Base-by-base conservation (phyloP, 2,888 invertebrate genomes). In the Eueremaeus valkanovi region DNA sequence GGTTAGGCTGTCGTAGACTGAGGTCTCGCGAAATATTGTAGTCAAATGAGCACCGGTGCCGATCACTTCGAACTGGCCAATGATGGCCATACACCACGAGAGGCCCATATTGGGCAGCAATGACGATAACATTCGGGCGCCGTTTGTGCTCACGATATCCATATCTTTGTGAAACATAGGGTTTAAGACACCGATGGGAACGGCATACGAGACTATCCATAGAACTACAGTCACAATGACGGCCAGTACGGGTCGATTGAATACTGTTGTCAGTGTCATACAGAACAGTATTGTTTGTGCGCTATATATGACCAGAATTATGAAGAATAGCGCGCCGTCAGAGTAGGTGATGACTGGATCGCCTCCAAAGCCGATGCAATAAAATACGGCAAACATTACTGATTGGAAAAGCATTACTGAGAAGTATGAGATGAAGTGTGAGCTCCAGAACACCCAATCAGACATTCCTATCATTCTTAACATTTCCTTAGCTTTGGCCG, bases 381-480 rank as follows among this genome's bases (percentile, higher is more conserved):
- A 63, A 24, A 73, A 21, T 24, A 31, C 9, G 5, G 70, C 31
- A n/a, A 73, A 58, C 0, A 77, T 21, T 21, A 78, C 63, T 3
- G 77, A 75, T 16, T 78, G 78, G 11, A 79, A 58, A 0, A 78
- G 24, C 31, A 73, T 58, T n/a, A 78, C n/a, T 3, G 74, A 40
- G 72, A 79, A 80, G 55, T 72, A 77, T 24, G 76, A 77, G 16
- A 76, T n/a, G 61, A 79, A 79, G 51, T 76, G 77, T 21, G 77
- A 77, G 6, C 55, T 40, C 79, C 79, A 80, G 49, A 79, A 80
- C 13, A 78, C 73, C 61, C 55, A 74, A 73, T 79, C 78, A 6
- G 77, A 76, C 75, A 79, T 76, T 21, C 80, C 79, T 76, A 80
- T 80, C 79, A 80, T 80, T 49, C 78, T 76, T 18, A 80, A 49